Base-by-base conservation (phyloP, 2,888 invertebrate species). In the Pristionchus japonicus region DNA sequence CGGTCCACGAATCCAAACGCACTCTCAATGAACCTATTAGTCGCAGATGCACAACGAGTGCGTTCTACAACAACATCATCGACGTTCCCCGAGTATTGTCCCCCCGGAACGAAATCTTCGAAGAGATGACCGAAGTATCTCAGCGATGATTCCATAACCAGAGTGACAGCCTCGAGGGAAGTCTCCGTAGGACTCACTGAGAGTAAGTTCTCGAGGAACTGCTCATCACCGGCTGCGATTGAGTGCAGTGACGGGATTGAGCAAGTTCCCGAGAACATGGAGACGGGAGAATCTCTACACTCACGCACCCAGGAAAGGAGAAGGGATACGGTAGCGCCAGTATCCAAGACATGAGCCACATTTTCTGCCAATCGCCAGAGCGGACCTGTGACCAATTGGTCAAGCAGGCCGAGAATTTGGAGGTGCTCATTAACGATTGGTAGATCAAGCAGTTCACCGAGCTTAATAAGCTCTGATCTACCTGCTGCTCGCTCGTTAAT, bases 1-100 rank as follows among this genome's bases (percentile, higher is more conserved):
- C 80, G 43, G 27, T 80, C 80, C 47, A 80, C 80, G 27, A 80
- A 80, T 0, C 80, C 80, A 40, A 80, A 47, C 49, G 37, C 77
- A 77, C 77, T 77, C 43, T 77, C 77, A 77, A 77, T 77, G 40
- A 47, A 47, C 47, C 80, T 9, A 49, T 80, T 80, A 31, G 80
- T 80, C 27, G 80, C 80, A 49, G 80, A 80, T 27, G 80, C 80
- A 4, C 80, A 47, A 43, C 47, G 27, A 49, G 49, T 49, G 49
- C 47, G 43, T 27, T 80, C 37, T 6, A 80, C 27, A n/a, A 80
- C 80, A 7, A 37, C 80, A 11, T 47, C 40, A 37, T 37, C 37
- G n/a, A 43, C 77, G 1, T 9, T 7, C 23, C 77, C 77, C 40
- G 40, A 40, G 40, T 80, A 80, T 23, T 80, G 11, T 7, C 80